A percentile compares a stretch with the other conserved stretches of the same genome.
These are phyloP conservation scores for Platynereis dumerilii DNA, from an alignment of 2,888 invertebrate genomes.

Conservation along the genomic window DNA sequence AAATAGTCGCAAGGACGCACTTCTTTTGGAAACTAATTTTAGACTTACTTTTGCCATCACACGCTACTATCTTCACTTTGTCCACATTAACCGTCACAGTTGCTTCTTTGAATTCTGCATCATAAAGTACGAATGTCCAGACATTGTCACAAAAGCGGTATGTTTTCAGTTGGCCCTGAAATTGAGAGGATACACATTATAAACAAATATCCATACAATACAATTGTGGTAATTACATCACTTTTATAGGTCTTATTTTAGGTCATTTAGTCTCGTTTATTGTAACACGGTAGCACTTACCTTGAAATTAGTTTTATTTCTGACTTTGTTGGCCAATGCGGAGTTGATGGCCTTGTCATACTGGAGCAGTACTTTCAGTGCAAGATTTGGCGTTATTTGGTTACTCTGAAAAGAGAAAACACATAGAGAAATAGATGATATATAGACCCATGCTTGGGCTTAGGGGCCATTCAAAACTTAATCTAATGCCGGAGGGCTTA, in stretches of 20 bases:
- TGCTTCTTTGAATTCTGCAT: slow-evolving; percentile 95
- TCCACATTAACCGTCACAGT: slow-evolving; percentile 67
- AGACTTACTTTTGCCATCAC: slow-evolving; percentile 59
- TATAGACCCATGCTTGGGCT: too few species aligned
- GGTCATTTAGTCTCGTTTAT: too few species aligned
- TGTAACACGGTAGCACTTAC: too few species aligned
- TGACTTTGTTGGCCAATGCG: slow-evolving; percentile 84
- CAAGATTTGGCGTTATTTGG: slow-evolving; percentile 91
- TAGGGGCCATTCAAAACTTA: too few species aligned
- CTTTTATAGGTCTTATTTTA: too few species aligned
- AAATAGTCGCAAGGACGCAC: too few species aligned
- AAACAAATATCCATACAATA: too few species aligned
- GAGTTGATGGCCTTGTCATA: slow-evolving; percentile 97
- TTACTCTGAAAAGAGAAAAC: slow-evolving; percentile 77
- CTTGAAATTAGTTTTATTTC: slow-evolving; percentile 93
- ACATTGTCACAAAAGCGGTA: slow-evolving; percentile 99
- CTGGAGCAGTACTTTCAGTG: slow-evolving; percentile 90
- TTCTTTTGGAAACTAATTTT: too few species aligned
- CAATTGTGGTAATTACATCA: too few species aligned
- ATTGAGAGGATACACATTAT: too few species aligned
- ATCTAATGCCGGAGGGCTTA: too few species aligned
- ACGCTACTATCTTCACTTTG: slow-evolving; percentile 64
- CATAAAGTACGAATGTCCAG: slow-evolving; percentile 98
- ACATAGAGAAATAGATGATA: too few species aligned
- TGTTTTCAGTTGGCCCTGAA: slow-evolving; percentile 69